phyloP scores from a whole-genome alignment of 2,797 vertebrate genomes.

The Sebastes kiyomatsui region DNA sequence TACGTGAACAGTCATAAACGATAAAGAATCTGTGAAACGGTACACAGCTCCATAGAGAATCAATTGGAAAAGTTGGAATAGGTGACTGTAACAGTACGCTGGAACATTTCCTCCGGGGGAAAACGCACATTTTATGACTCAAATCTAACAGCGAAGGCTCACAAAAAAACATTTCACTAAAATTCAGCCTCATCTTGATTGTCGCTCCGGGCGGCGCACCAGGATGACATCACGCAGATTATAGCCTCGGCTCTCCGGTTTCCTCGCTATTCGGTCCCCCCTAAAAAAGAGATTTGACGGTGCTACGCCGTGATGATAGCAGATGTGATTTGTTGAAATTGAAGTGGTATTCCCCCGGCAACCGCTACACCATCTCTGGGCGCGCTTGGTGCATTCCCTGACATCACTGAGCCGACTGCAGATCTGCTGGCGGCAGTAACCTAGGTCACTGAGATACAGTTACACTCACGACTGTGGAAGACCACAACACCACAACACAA shows the following conservation, averaged over 20 bases:
- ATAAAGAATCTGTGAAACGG: conserved; percentile 33
- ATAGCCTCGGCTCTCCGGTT: conserved; percentile 37
- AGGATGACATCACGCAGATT: conserved; percentile 51
- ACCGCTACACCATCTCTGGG: conserved; percentile 32
- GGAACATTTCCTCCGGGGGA: conserved; percentile 25
- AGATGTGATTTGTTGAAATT: conserved; percentile 39
- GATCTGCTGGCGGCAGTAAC: conserved; percentile 40
- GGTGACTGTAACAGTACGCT: conserved; percentile 21
- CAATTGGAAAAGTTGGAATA: conserved; percentile 51
- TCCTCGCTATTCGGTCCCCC: background rate
- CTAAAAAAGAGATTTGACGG: conserved; percentile 26
- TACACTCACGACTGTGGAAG: conserved; percentile 42
- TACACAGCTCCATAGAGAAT: conserved; percentile 42
- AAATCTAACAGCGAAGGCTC: conserved; percentile 17
- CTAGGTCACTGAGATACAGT: conserved; percentile 61
- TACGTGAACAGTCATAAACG: conserved; percentile 15
- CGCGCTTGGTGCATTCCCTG: conserved; percentile 28
- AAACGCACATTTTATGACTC: conserved; percentile 18
- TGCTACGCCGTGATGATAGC: conserved; percentile 21
- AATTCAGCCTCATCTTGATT: conserved; percentile 33
- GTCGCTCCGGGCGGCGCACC: background rate
- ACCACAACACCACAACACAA: conserved; percentile 32
- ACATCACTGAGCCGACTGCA: conserved; percentile 54
- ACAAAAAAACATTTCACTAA: conserved; percentile 6
- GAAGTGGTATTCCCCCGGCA: conserved; percentile 32